Evolutionary conservation across 1,140 invertebrate genomes (phyloP), one percentile per base, ranked within the genome.

Genomic region (Papilio aristodemus): DNA sequence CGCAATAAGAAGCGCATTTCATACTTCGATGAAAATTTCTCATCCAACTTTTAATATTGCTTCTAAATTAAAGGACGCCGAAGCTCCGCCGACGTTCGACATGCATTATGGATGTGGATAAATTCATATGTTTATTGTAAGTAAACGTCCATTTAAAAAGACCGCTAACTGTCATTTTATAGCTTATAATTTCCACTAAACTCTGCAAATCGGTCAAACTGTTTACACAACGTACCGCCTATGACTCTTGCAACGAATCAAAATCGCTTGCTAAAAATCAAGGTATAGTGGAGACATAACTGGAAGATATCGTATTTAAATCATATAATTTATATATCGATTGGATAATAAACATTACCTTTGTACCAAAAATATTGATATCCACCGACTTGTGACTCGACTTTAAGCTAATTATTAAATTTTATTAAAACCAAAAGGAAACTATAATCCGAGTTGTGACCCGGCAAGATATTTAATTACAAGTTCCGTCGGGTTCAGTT

Each of bases 11-110:
- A 54, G 46, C 46, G 46, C 17, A 54, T 54, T 22, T 22, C 19
- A 54, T 54, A 54, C 46, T 54, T 54, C 46, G 17, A 54, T 54
- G 46, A 54, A 54, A 54, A 22, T 54, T 54, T 54, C 46, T 54
- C 46, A 22, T 54, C 46, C 46, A 54, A 54, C 46, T 54, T 54
- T 54, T 54, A 54, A 22, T 54, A 54, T 54, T 54, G 46, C 46
- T 54, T 54, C 17, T 54, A 54, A 22, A 54, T 54, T 54, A 54
- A 54, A 54, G 19, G 11, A 19, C 46, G 22, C 17, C 46, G 46
- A 19, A 54, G 22, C 46, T 54, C 4, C 7, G 43, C 17, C 19
- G 46, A 10, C 46, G 11, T 54, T 54, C 22, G 17, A 22, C 22
- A 54, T 54, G 19, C 46, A 54, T 22, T 46, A 11, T 10, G 46